Base-by-base conservation (phyloP, 2,888 invertebrate genomes). In the Mythimna loreyi region DNA sequence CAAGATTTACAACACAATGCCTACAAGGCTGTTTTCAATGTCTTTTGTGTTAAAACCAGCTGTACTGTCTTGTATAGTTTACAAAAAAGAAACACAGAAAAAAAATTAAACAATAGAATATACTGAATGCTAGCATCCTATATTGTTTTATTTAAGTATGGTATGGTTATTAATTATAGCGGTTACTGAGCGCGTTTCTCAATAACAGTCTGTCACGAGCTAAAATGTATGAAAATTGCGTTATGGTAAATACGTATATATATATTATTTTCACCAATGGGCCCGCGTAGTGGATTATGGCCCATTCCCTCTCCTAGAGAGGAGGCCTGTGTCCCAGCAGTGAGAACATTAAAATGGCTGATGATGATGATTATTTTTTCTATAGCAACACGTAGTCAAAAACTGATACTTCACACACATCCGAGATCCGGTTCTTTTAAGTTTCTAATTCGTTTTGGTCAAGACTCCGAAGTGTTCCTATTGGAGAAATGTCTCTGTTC, bases 31-130 rank as follows among this genome's bases (percentile, higher is more conserved):
- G 50, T 21, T 33, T 43, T 70, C 56, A 63, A 56, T 49, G 33
- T 23, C 55, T 71, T 70, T 71, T 71, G 33, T 63, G 0, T 56
- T 49, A n/a, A 70, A 50, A 50, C 50, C 45, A 71, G 3, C 52
- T 65, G 71, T 57, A 43, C 43, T 28, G 19, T 33, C 19, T 70
- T 16, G 2, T 3, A 36, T 13, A 45, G 21, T 43, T 49, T 19
- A 25, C 19, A 33, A 50, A 63, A 6, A 33, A 56, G 2, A 69
- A 49, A 67, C 23, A 45, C 19, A n/a, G 8, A n/a, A 61, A 28
- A 40, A 53, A 53, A 25, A 6, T 21, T 5, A 45, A 7, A 52
- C 40, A 68, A 19, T 6, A n/a, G 2, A 11, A n/a, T 21, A 16
- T 25, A 28, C 3, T 28, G n/a, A 36, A 45, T 36, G 60, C 8